Conservation (phyloP, 2,113 vertebrate genomes). For the Urocitellus parryii region DNA sequence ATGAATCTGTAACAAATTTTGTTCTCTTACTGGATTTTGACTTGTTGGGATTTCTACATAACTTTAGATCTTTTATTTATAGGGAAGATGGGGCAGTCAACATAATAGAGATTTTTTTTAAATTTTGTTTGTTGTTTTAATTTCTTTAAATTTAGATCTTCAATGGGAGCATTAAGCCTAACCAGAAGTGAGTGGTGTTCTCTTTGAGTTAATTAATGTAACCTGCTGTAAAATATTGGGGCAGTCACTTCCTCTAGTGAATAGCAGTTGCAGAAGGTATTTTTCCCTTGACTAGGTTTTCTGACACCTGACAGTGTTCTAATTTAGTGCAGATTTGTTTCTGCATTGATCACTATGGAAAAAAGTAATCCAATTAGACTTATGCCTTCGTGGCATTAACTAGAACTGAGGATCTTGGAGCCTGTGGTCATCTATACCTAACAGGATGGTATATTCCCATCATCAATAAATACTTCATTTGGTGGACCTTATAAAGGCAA, state of each 20-base stretch:
- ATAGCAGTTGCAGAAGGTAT: rapidly evolving
- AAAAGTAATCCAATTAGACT: constrained; percentile 82
- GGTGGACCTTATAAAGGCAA: constrained; percentile 86
- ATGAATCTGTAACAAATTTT: background rate
- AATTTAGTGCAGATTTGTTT: background rate
- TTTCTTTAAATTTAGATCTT: background rate
- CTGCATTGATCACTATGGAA: constrained; percentile 3
- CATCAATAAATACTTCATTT: constrained; percentile 80
- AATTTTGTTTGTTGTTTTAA: background rate
- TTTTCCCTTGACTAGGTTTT: background rate
- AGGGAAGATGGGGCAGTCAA: rapidly evolving
- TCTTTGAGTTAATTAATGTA: background rate
- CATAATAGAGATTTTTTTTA: background rate
- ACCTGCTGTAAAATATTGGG: background rate
- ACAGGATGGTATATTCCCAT: constrained; percentile 81
- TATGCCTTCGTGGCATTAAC: constrained; percentile 76
- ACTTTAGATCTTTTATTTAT: background rate
- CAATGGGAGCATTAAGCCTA: background rate
- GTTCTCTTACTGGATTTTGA: background rate
- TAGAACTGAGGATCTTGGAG: constrained; percentile 52
- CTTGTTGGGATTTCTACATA: background rate
- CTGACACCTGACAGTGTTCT: background rate
- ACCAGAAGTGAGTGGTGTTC: background rate
- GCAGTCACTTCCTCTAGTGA: background rate
- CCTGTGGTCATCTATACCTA: constrained; percentile 72